Evolutionary conservation across 2,113 vertebrate species (phyloP), one percentile per base, ranked within the genome.

Genomic region (Collichthys lucidus): DNA sequence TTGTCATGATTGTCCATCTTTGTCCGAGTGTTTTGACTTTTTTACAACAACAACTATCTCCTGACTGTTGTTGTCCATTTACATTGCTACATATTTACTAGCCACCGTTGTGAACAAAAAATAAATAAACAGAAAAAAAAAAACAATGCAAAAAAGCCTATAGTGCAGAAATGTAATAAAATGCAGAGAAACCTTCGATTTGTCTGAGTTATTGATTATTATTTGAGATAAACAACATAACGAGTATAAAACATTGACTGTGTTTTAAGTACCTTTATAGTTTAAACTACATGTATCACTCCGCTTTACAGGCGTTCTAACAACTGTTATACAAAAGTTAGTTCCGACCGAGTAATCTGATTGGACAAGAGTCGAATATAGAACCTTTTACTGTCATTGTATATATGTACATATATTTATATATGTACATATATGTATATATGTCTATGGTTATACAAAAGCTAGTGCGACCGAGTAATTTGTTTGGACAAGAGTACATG

Each of bases 161-260:
- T 85, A 88, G 85, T 90, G 87, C 78, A 89, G 85, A 92, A 76
- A 92, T 87, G 74, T 86, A 94, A 91, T 92, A 92, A 94, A 94
- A 87, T 42, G 57, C 83, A 62, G 44, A 80, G 49, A 88, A 86
- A 78, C 22, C 17, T n/a, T 47, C 1, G 0, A n/a, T 70, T 40
- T 87, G 53, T 83, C n/a, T 85, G 26, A 46, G 1, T 67, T 77
- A 40, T 44, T 65, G 3, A 40, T 71, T 53, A 17, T 50, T 62
- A 0, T 7, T 67, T 5, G 1, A 55, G 11, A 53, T 14, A 24
- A 56, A 55, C 19, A 20, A 55, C 6, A 35, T 31, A 31, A 31
- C 29, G 0, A 0, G 31, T 35, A 19, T 52, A 8, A 19, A 52
- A 20, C 12, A 14, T 46, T 46, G 44, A 46, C 11, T 4, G 44